Evolutionary conservation across 2,888 invertebrate genomes (phyloP), one percentile per base, ranked within the genome.

Genomic region (Actias luna): DNA sequence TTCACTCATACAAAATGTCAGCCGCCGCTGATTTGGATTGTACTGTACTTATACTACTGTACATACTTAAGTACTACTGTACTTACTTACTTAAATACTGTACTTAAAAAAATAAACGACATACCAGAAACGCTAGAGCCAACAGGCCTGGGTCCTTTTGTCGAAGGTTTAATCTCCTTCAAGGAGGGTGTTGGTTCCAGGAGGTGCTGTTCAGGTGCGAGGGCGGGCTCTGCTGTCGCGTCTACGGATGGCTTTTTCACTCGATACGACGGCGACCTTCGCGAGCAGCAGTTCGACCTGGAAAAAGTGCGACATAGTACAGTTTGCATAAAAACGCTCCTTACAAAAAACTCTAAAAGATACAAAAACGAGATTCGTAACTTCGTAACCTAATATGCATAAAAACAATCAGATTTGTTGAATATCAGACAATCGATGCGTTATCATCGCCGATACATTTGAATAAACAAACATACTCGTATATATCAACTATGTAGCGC

Each of bases 231-330:
- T 2, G 84, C 84, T 60, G 77, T 81, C 50, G 86, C 85, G 66
- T 88, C 91, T 71, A 85, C 77, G 7, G 94, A 89, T 57, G 94
- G 93, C 79, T 94, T 90, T 72, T 88, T 85, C 69, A 93, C 92
- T 74, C 94, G 94, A 82, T 95, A 95, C 67, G 94, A 94, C 55
- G 94, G 94, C 52, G 95, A 95, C 87, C 95, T 95, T 89, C 78
- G 83, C 77, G 85, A 80, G 80, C 89, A 89, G 80, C 89, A 89
- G 75, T 85, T 85, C 63, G 85, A 86, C 84, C 89, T 89, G 82
- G 76, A 55, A 55, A n/a, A 16, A 25, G 42, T 42, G 14, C 10
- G 2, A 50, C 10, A 12, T 50, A 50, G 22, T 10, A 8, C 0
- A 2, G 42, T n/a, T 18, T 18, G 18, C 18, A 8, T 18, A 16